Evolutionary conservation across 2,113 vertebrate genomes (phyloP).

Genomic region (Bos taurus): DNA sequence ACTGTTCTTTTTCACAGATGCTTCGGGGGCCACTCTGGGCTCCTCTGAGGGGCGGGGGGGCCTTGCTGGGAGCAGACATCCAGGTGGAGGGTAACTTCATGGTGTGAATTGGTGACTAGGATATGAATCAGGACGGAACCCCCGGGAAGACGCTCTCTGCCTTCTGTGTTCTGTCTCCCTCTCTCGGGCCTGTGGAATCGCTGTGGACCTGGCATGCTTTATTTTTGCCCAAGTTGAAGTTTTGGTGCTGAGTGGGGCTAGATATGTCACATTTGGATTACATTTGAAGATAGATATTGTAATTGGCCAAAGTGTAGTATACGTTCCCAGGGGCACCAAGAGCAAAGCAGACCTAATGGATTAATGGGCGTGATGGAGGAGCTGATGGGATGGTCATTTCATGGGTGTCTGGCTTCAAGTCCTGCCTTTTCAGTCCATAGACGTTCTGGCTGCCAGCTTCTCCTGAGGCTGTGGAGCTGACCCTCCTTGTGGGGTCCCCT

Average conservation of each 20-base stretch:
- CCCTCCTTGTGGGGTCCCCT: no score
- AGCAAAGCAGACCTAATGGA: not conserved
- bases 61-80: not conserved
- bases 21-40: not conserved
- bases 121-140: accelerated
- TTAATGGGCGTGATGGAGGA: not conserved
- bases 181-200: not conserved
- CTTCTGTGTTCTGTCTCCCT: not conserved
- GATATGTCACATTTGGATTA: not conserved
- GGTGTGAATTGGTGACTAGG: not conserved
- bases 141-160: not conserved
- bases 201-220: not conserved
- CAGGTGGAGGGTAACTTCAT: not conserved
- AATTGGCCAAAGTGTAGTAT: not conserved
- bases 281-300: not conserved
- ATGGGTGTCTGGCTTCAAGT: not conserved
- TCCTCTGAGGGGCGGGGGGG: not conserved
- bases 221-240: not conserved
- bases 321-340: not conserved
- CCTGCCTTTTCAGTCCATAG: not conserved
- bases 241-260: not conserved
- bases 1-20: no score
- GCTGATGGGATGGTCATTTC: not conserved
- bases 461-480: not conserved
- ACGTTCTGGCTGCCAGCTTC: not conserved